Percentiles rank a stretch among this genome's conserved stretches.
Conservation (phyloP, 1,140 invertebrate species). For the Drosophila lini region DNA sequence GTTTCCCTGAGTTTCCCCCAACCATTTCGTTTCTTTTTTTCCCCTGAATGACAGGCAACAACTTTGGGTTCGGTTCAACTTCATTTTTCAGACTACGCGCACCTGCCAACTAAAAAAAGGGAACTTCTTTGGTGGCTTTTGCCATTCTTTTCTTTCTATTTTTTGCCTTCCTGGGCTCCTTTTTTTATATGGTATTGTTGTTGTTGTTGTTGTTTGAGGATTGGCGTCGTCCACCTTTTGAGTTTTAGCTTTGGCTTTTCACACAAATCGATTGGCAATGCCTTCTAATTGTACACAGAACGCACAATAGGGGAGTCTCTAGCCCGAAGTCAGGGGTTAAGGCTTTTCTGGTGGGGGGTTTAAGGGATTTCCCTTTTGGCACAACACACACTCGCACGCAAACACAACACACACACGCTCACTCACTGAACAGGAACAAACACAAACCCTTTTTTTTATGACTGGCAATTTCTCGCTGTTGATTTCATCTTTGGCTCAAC, state of each 20-base stretch:
- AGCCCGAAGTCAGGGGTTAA: slow-evolving; percentile 17
- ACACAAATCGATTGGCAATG: slow-evolving; percentile 82
- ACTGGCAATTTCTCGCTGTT: slow-evolving; percentile 80
- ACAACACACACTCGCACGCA: slow-evolving; percentile 50
- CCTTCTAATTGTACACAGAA: slow-evolving; percentile 79
- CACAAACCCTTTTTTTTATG: slow-evolving; percentile 80
- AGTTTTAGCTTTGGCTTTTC: slow-evolving; percentile 73
- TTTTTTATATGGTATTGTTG: slow-evolving; percentile 35
- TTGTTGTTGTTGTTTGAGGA: slow-evolving; percentile 17
- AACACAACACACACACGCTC: slow-evolving; percentile 23
- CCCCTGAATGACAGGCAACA: slow-evolving; percentile 72
- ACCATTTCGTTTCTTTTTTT: slow-evolving; percentile 32
- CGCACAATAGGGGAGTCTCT: slow-evolving; percentile 53
- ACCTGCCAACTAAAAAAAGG: slow-evolving; percentile 62
- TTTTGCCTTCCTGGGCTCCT: slow-evolving; percentile 25
- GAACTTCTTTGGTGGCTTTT: slow-evolving; percentile 47
- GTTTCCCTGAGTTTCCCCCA: slow-evolving; percentile 1
- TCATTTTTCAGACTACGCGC: slow-evolving; percentile 76
- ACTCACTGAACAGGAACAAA: slow-evolving; percentile 43
- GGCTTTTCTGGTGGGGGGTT: background rate
- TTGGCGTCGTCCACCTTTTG: slow-evolving; percentile 69
- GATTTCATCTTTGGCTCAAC: slow-evolving; percentile 78
- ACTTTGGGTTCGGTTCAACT: slow-evolving; percentile 62
- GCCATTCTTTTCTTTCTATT: slow-evolving; percentile 37
- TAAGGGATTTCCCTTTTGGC: slow-evolving; percentile 60